These are phyloP conservation scores for Morpho achilles DNA, from an alignment of 2,888 invertebrate species.

Conservation along the genomic window DNA sequence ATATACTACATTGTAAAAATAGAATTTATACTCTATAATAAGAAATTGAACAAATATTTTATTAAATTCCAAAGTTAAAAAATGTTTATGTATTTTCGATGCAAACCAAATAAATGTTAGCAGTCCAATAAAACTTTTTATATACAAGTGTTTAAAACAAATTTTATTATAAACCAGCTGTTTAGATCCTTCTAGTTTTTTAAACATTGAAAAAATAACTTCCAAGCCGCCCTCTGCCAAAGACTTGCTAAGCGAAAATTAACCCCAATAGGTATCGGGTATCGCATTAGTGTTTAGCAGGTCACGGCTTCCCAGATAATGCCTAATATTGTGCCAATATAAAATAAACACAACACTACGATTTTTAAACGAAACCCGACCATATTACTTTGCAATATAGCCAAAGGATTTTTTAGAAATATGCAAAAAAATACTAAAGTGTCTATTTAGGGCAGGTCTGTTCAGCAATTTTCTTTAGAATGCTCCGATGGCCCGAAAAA, in stretches of 20 bases:
- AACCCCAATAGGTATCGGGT: slow-evolving; percentile 46
- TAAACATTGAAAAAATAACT: slow-evolving; percentile 10
- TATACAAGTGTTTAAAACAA: too few relatives aligned
- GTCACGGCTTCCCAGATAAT: slow-evolving; percentile 54
- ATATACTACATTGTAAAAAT: too few relatives aligned
- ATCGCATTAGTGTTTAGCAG: slow-evolving; percentile 57
- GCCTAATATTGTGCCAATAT: slow-evolving; percentile 44
- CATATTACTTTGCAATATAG: slow-evolving; percentile 26
- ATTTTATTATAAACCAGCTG: too few relatives aligned
- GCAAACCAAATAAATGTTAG: too few relatives aligned
- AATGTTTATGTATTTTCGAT: too few relatives aligned
- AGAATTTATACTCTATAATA: too few relatives aligned
- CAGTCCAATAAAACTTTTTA: too few relatives aligned
- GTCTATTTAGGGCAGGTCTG: slow-evolving; percentile 53
- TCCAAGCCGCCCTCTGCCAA: slow-evolving; percentile 20
- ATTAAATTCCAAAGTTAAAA: too few relatives aligned
- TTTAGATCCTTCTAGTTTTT: neutral
- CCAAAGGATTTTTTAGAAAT: slow-evolving; percentile 22
- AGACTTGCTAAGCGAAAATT: slow-evolving; percentile 47
- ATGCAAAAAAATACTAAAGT: slow-evolving; percentile 37
- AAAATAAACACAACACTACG: slow-evolving; percentile 23
- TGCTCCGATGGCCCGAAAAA: slow-evolving; percentile 70
- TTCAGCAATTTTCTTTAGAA: slow-evolving; percentile 68
- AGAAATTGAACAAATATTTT: too few relatives aligned
- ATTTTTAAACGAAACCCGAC: slow-evolving; percentile 32